These are phyloP conservation scores for Micromys minutus DNA, from an alignment of 2,113 vertebrate species.

Conservation along the genomic window DNA sequence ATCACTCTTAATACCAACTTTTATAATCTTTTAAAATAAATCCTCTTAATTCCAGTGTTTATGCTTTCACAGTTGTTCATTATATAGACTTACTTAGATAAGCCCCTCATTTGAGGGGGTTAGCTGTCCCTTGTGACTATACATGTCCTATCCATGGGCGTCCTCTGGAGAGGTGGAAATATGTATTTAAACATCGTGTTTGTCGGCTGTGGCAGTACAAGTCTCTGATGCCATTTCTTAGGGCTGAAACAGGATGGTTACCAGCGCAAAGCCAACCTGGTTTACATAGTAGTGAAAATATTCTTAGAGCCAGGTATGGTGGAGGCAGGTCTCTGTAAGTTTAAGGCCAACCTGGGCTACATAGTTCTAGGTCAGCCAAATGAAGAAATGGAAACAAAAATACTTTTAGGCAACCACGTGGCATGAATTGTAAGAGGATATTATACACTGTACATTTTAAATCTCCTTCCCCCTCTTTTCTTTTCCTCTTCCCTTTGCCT, in stretches of 20 bases:
- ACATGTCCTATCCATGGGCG: not conserved
- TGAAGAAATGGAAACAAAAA: not conserved
- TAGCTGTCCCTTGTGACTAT: not conserved
- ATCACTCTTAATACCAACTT: conserved; percentile 68
- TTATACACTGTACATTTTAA: not conserved
- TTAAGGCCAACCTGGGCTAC: not conserved
- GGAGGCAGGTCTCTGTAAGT: not conserved
- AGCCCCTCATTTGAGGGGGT: not conserved
- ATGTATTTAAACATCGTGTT: not conserved
- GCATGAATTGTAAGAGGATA: not conserved
- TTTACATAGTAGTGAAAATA: not conserved
- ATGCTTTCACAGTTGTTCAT: not conserved
- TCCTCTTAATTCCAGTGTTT: conserved; percentile 34
- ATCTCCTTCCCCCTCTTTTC: not conserved
- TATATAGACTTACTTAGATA: not conserved
- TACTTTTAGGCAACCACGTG: not conserved
- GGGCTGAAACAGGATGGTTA: not conserved
- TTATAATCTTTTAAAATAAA: conserved; percentile 85
- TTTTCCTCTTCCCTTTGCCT: not conserved
- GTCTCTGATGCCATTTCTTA: not conserved
- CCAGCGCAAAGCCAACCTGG: not conserved
- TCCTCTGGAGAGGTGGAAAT: not conserved
- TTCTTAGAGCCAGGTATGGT: not conserved
- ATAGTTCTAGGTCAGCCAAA: not conserved
- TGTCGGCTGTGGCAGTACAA: not conserved